Conservation (phyloP, 2,113 vertebrate species). For the Natator depressus region DNA sequence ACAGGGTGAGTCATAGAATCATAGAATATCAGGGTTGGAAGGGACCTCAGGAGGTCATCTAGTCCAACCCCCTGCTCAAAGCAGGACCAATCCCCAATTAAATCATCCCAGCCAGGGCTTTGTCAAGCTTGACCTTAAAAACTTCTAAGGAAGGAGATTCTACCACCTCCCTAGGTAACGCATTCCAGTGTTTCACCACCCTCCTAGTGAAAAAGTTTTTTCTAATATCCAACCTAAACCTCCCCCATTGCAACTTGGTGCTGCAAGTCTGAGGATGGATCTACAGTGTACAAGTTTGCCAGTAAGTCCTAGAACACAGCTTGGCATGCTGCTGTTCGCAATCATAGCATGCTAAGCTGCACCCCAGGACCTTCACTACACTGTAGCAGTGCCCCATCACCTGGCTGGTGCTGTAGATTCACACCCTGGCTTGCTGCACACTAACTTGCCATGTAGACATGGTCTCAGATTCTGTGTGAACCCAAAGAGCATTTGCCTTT, state of each 20-base stretch:
- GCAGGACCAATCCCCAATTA: too few species aligned
- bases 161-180: too few species aligned
- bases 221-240: too few species aligned
- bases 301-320: background rate
- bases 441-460: background rate
- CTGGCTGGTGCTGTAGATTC: background rate
- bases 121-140: too few species aligned
- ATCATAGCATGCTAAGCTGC: background rate
- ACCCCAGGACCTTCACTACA: background rate
- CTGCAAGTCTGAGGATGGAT: background rate
- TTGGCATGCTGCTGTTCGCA: background rate
- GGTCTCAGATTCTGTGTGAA: background rate
- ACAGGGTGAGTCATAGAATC: background rate
- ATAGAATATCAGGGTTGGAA: too few species aligned
- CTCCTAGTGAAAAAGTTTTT: too few species aligned
- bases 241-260: too few species aligned
- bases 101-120: too few species aligned
- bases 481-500: background rate
- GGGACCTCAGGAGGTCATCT: too few species aligned
- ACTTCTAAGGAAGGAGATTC: too few species aligned
- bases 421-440: background rate
- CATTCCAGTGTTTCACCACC: too few species aligned
- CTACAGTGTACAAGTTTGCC: background rate
- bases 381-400: background rate
- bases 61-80: too few species aligned